Evolutionary conservation across 2,113 vertebrate species (phyloP), one percentile per base, ranked within the genome.

Genomic region (Nanorana parkeri): DNA sequence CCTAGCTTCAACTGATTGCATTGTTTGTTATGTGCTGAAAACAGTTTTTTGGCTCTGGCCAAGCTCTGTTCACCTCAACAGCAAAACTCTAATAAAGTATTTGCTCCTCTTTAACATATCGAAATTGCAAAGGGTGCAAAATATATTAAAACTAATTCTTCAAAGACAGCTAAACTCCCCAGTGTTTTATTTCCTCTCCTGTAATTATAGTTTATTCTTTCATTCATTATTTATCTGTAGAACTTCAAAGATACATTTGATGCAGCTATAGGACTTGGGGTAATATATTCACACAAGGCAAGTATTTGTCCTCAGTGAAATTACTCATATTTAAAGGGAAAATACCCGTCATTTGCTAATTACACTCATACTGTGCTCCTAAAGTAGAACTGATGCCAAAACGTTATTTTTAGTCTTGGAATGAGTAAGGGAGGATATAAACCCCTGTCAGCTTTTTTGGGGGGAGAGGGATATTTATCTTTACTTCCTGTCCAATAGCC

Each of bases 181-280:
- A 2, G 55, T 26, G 78, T 20, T 61, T 28, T 68, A 5, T 76
- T 63, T 69, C n/a, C 8, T 20, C 32, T 69, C 5, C 26, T 24
- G 60, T 68, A 36, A 41, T 68, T 16, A 26, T 51, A 32, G 47
- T 52, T 26, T 26, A 51, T 72, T 63, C 63, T 64, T 52, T 5
- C 4, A 64, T 64, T 72, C 26, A 64, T 52, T 81, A 81, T 29
- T 51, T 28, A 28, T 63, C 21, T 78, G n/a, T 29, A 28, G 24
- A 81, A 64, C 79, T 54, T 73, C 78, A 81, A 72, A 81, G 21
- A n/a, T 52, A 20, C 8, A 56, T n/a, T 56, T 56, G 3, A 73
- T 63, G 60, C 21, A 63, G 21, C 24, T 63, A 11, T 63, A 63
- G 1, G 1, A 24, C 29, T n/a, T 67, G 65, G 10, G 8, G 52